phyloP scores from a whole-genome alignment of 2,888 invertebrate genomes.

The Boloria euphrosyne region DNA sequence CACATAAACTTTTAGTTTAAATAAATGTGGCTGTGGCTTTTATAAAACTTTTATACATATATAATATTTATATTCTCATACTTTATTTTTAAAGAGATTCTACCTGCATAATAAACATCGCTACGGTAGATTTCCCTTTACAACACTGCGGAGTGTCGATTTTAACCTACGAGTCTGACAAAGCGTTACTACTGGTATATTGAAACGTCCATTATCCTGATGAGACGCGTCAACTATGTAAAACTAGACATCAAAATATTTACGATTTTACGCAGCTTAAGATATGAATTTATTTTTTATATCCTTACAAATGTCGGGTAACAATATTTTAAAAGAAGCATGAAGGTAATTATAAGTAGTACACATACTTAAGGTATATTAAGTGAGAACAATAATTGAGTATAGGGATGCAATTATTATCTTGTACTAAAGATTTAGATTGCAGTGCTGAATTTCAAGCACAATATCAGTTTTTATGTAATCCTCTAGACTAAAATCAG shows the following conservation, averaged over 20 bases:
- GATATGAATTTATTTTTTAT: conserved; percentile 2
- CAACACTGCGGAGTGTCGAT: background rate
- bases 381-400: too few species aligned
- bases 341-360: too few species aligned
- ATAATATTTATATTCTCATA: background rate
- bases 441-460: background rate
- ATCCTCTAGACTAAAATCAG: conserved; percentile 14
- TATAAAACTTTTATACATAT: background rate
- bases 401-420: too few species aligned
- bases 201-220: conserved; percentile 68
- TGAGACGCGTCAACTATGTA: conserved; percentile 50
- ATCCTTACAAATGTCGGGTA: background rate
- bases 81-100: background rate
- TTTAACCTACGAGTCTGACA: conserved; percentile 25
- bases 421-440: too few species aligned
- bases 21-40: too few species aligned
- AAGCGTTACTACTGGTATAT: conserved; percentile 48
- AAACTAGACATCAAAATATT: conserved; percentile 11
- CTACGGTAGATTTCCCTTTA: conserved; percentile 12
- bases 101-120: conserved; percentile 10
- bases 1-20: too few species aligned
- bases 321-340: background rate
- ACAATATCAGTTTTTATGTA: background rate
- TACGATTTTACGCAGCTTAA: background rate
- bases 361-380: too few species aligned